phyloP scores from a whole-genome alignment of 2,888 invertebrate species.

The Lepetodrilus schrolli region DNA sequence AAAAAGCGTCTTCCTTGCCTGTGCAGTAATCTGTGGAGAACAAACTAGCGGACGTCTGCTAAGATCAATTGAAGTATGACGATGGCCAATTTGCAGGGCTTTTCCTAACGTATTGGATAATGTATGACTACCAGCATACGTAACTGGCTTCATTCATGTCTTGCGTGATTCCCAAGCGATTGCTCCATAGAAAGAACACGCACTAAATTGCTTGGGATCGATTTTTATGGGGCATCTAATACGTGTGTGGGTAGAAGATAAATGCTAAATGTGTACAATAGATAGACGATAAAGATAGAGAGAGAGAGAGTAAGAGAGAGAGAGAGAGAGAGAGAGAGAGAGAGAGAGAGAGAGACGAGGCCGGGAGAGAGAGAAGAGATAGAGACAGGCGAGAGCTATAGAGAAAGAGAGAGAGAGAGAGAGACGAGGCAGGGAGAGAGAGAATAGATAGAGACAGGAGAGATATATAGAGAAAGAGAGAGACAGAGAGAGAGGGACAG shows the following conservation, averaged over 20 bases:
- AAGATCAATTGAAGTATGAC: not conserved
- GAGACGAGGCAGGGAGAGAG: not conserved
- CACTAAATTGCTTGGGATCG: not conserved
- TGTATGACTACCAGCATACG: not conserved
- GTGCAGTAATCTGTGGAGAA: too few relatives aligned
- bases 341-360: not conserved
- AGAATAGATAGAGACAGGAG: not conserved
- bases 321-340: conserved; percentile 25
- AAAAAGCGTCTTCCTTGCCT: too few relatives aligned
- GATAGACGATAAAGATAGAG: not conserved
- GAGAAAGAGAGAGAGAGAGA: conserved; percentile 14
- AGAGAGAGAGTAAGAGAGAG: not conserved
- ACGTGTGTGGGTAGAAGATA: not conserved
- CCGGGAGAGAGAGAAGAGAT: not conserved
- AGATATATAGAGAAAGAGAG: too few relatives aligned
- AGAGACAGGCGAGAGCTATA: not conserved
- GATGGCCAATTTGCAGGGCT: not conserved
- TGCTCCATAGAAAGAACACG: too few relatives aligned
- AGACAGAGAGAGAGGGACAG: too few relatives aligned
- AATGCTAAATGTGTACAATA: not conserved
- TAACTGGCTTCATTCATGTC: not conserved
- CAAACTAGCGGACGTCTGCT: not conserved
- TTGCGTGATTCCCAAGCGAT: not conserved
- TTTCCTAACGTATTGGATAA: conserved; percentile 1
- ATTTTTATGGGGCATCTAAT: not conserved